A percentile compares a stretch with the other conserved stretches of the same genome.
phyloP scores from a whole-genome alignment of 2,888 invertebrate genomes.

The Drosophila lutescens region DNA sequence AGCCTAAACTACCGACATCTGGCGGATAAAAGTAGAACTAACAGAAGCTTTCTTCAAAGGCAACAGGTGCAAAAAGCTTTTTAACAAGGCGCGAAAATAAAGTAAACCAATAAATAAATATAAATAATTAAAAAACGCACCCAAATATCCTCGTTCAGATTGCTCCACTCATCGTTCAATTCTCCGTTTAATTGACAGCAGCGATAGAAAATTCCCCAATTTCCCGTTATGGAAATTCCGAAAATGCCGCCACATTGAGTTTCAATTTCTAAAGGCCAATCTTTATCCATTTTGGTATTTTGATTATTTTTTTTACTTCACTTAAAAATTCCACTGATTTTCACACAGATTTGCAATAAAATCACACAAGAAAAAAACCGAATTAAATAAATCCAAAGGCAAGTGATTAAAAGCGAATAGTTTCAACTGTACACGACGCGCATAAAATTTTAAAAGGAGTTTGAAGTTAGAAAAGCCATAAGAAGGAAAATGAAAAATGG shows the following conservation, averaged over 20 bases:
- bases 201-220: slow-evolving; percentile 75
- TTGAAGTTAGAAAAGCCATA: background rate
- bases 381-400: background rate
- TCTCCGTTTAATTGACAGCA: slow-evolving; percentile 75
- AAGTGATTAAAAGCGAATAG: background rate
- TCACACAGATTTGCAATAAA: background rate
- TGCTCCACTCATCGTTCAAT: slow-evolving; percentile 81
- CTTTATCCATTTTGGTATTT: slow-evolving; percentile 28
- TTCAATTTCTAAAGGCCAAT: slow-evolving; percentile 25
- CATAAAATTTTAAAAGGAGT: background rate
- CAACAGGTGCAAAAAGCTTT: background rate
- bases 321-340: background rate
- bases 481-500: slow-evolving; percentile 5
- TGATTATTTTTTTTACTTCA: background rate
- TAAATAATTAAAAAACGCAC: slow-evolving; percentile 62
- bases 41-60: background rate
- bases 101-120: background rate
- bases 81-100: background rate
- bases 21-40: background rate
- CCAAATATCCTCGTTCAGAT: slow-evolving; percentile 81
- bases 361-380: background rate
- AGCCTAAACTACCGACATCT: background rate
- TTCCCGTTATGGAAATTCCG: slow-evolving; percentile 53
- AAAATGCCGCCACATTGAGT: slow-evolving; percentile 4
- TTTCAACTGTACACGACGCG: slow-evolving; percentile 3